phyloP scores from a whole-genome alignment of 2,888 invertebrate genomes.

The Oligia fasciuncula region DNA sequence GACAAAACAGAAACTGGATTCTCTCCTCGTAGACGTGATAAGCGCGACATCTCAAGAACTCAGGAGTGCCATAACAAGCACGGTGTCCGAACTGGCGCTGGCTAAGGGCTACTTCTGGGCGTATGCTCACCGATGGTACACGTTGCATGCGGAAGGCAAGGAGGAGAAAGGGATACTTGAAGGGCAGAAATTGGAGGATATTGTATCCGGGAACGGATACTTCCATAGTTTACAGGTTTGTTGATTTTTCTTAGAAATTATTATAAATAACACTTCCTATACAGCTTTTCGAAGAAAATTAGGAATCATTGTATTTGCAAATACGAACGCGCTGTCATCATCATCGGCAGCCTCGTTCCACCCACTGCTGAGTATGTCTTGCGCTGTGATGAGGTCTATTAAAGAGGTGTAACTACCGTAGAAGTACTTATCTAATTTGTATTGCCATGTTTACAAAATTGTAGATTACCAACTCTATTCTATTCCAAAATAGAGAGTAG shows the following conservation, averaged over 20 bases:
- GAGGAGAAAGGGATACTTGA: background rate
- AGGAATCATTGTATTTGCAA: background rate
- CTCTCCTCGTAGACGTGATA: constrained; percentile 66
- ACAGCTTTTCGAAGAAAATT: background rate
- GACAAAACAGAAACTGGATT: constrained; percentile 65
- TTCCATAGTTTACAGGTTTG: constrained; percentile 78
- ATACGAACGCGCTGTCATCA: background rate
- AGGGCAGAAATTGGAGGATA: constrained; percentile 55
- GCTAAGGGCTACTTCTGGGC: constrained; percentile 77
- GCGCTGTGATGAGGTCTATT: background rate
- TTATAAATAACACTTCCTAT: background rate
- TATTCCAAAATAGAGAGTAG: background rate
- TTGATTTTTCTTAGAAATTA: background rate
- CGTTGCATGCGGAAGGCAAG: background rate
- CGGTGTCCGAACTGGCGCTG: constrained; percentile 57
- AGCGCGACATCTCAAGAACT: constrained; percentile 37
- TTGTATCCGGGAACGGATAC: constrained; percentile 73
- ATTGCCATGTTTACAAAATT: background rate
- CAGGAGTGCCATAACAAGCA: background rate
- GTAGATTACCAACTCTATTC: background rate
- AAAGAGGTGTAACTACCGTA: too few relatives aligned
- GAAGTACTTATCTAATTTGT: too few relatives aligned
- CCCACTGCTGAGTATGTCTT: too few relatives aligned
- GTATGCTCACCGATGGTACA: constrained; percentile 58
- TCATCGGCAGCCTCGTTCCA: background rate